Percentiles rank a stretch among this genome's conserved stretches.
These are phyloP conservation scores for Paratilapia polleni DNA, from an alignment of 2,113 vertebrate genomes.

Conservation along the genomic window DNA sequence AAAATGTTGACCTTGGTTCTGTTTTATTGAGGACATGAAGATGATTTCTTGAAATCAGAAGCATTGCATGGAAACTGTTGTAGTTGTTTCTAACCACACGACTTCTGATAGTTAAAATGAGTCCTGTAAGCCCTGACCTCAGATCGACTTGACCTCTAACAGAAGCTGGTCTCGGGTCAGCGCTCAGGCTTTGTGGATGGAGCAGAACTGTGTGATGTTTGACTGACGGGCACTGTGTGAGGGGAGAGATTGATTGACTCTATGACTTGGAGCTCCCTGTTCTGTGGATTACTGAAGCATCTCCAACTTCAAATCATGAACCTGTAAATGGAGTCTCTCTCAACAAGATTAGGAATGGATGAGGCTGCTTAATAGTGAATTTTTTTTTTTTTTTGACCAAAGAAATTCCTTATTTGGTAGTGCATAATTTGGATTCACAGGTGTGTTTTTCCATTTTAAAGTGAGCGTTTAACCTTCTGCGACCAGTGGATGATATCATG, in stretches of 20 bases:
- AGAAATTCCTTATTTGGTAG: not conserved
- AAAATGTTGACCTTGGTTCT: not conserved
- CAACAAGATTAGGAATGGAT: not conserved
- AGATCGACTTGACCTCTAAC: not conserved
- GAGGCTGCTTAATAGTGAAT: not conserved
- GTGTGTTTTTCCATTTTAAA: not conserved
- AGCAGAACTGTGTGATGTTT: conserved; percentile 69
- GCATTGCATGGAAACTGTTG: conserved; percentile 63
- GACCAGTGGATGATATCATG: not conserved
- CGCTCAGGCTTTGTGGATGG: conserved; percentile 32
- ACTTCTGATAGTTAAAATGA: conserved; percentile 58
- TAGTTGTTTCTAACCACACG: conserved; percentile 68
- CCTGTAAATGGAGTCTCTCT: not conserved
- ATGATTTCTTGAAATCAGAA: not conserved
- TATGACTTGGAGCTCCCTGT: conserved; percentile 51
- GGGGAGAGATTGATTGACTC: conserved; percentile 63
- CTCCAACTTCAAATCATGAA: not conserved
- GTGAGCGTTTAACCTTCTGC: not conserved
- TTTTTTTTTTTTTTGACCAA: not conserved
- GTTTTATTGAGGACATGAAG: not conserved
- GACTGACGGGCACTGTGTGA: conserved; percentile 79
- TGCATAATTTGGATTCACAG: not conserved
- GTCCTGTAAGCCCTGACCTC: conserved; percentile 23
- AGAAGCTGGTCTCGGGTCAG: conserved; percentile 21
- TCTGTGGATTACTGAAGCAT: conserved; percentile 58